phyloP scores from a whole-genome alignment of 2,113 vertebrate genomes.

The Ardeotis arabs region DNA sequence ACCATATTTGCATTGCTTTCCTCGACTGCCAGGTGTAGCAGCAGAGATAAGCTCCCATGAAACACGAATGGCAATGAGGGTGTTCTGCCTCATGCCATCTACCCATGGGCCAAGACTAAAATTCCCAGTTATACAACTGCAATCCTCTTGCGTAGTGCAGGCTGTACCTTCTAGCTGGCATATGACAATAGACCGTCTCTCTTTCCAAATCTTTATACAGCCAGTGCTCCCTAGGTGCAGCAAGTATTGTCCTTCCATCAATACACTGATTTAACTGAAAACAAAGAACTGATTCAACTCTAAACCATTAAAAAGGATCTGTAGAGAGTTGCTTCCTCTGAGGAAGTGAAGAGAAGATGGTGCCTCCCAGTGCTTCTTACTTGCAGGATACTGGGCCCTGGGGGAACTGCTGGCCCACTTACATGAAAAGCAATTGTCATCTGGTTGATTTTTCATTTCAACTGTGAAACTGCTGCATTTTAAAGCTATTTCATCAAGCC shows the following conservation, averaged over 20 bases:
- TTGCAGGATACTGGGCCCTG: background rate
- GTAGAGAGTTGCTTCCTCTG: background rate
- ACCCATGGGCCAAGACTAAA: background rate
- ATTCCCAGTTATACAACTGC: background rate
- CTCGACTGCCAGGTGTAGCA: constrained; percentile 20
- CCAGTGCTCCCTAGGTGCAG: background rate
- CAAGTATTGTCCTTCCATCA: constrained; percentile 18
- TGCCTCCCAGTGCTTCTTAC: background rate
- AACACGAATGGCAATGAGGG: background rate
- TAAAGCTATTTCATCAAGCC: constrained; percentile 3
- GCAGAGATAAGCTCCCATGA: constrained; percentile 43
- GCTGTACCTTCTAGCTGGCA: background rate
- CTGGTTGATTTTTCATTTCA: constrained; percentile 41
- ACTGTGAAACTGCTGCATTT: constrained; percentile 32
- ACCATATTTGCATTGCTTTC: background rate
- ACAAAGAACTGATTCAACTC: constrained; percentile 36
- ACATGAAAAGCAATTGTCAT: constrained; percentile 16
- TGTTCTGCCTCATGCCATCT: constrained; percentile 8
- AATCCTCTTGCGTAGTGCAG: background rate
- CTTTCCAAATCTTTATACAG: constrained; percentile 40
- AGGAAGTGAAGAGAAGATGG: background rate
- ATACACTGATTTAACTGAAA: background rate
- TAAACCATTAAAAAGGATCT: constrained; percentile 26
- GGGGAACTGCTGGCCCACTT: background rate
- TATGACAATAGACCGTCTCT: background rate